phyloP scores from a whole-genome alignment of 2,888 invertebrate species.

The Tinea pellionella region DNA sequence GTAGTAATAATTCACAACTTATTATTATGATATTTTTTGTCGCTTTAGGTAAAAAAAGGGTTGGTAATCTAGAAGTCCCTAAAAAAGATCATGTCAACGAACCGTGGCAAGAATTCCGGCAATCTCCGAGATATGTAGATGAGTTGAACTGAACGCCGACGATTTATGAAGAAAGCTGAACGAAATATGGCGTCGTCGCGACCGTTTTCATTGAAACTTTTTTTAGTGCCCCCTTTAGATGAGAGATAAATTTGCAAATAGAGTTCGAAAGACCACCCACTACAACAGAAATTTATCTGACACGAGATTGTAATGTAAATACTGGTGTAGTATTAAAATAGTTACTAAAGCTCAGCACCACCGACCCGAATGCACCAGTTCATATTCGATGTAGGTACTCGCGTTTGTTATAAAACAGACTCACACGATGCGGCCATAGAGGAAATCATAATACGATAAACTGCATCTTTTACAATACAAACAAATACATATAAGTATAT shows the following conservation, averaged over 20 bases:
- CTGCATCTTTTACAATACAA: neutral
- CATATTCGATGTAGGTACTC: neutral
- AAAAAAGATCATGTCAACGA: conserved; percentile 21
- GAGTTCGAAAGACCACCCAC: conserved; percentile 34
- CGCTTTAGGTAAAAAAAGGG: neutral
- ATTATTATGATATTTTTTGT: neutral
- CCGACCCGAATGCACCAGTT: no score
- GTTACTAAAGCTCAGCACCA: neutral
- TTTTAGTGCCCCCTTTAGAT: conserved; percentile 33
- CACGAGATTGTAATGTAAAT: conserved; percentile 46
- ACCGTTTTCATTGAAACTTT: conserved; percentile 55
- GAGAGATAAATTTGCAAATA: conserved; percentile 57
- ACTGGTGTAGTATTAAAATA: conserved; percentile 14
- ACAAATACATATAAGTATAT: no score
- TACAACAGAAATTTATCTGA: conserved; percentile 31
- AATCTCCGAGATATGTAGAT: conserved; percentile 46
- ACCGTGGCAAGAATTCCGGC: conserved; percentile 21
- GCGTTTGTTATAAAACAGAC: neutral
- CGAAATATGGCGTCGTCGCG: conserved; percentile 51
- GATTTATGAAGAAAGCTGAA: conserved; percentile 58
- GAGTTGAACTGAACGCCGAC: conserved; percentile 42
- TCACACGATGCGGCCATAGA: neutral
- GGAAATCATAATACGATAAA: neutral
- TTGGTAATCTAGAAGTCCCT: conserved; percentile 10
- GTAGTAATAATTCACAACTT: neutral